These are phyloP conservation scores for Buathra laborator DNA, from an alignment of 2,888 invertebrate genomes.

Conservation along the genomic window DNA sequence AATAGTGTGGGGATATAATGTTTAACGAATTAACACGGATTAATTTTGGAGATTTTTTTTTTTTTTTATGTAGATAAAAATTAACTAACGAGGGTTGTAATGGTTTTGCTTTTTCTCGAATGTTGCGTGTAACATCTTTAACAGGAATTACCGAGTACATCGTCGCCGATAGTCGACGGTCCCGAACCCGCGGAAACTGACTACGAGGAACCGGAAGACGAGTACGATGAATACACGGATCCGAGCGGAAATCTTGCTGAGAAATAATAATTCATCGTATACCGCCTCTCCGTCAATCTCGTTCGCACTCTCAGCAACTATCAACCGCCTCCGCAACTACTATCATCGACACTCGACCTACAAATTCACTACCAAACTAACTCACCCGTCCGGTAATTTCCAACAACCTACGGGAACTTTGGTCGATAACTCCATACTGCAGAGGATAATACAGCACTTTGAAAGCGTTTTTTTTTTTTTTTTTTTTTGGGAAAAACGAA, in stretches of 20 bases:
- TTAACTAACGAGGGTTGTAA: constrained; percentile 46
- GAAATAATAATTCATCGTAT: constrained; percentile 77
- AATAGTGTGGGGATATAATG: not conserved
- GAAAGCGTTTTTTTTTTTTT: not conserved
- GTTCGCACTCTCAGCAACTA: constrained; percentile 70
- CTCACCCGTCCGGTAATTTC: constrained; percentile 70
- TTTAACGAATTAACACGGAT: not conserved
- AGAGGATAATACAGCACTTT: not conserved
- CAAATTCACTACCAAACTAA: constrained; percentile 66
- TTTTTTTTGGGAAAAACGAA: not conserved
- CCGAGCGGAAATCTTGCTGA: constrained; percentile 83
- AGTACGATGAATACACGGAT: constrained; percentile 87
- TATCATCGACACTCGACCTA: constrained; percentile 31
- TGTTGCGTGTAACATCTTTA: constrained; percentile 73
- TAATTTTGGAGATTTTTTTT: not conserved
- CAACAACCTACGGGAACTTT: constrained; percentile 36
- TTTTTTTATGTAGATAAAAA: constrained; percentile 5
- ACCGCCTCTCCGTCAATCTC: constrained; percentile 74
- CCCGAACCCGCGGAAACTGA: constrained; percentile 88
- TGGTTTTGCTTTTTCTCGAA: constrained; percentile 46
- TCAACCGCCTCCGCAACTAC: constrained; percentile 60
- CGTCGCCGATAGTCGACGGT: constrained; percentile 86
- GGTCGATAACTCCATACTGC: constrained; percentile 31
- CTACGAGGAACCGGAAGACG: constrained; percentile 87
- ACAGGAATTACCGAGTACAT: constrained; percentile 83